Conservation (phyloP, 2,888 invertebrate genomes). For the Podotricha telesiphe region DNA sequence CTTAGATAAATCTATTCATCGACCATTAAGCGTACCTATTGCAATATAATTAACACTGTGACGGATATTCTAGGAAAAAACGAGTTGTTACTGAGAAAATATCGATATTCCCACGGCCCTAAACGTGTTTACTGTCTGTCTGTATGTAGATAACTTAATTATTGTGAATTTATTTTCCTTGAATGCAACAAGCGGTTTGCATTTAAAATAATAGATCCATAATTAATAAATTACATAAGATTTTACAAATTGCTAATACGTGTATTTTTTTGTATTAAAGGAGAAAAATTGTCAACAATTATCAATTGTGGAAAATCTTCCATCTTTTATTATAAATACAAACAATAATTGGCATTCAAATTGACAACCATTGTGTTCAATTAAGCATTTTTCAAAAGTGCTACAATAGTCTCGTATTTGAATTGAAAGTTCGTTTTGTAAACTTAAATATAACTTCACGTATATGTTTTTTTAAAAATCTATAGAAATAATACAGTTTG, state of each 20-base stretch:
- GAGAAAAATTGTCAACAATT: too few species aligned
- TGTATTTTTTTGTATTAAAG: too few species aligned
- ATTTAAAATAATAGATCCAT: not conserved
- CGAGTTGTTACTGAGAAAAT: constrained; percentile 44
- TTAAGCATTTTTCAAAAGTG: too few species aligned
- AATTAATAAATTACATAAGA: not conserved
- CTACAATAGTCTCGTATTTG: too few species aligned
- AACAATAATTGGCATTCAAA: too few species aligned
- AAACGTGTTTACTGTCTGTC: constrained; percentile 13
- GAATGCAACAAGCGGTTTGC: not conserved
- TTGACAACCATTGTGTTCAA: too few species aligned
- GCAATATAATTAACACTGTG: constrained; percentile 34
- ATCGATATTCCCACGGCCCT: constrained; percentile 47
- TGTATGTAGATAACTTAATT: constrained; percentile 28
- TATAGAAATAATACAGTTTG: too few species aligned
- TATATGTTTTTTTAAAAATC: too few species aligned
- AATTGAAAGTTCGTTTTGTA: too few species aligned
- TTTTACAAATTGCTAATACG: not conserved
- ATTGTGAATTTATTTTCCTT: constrained; percentile 8
- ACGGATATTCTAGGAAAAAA: constrained; percentile 47
- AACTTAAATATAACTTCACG: too few species aligned
- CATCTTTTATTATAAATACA: too few species aligned
- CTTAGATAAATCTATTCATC: constrained; percentile 22
- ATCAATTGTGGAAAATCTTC: too few species aligned
- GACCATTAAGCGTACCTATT: constrained; percentile 26